These are phyloP conservation scores for Calliphora vicina DNA, from an alignment of 1,140 invertebrate genomes.

Conservation along the genomic window DNA sequence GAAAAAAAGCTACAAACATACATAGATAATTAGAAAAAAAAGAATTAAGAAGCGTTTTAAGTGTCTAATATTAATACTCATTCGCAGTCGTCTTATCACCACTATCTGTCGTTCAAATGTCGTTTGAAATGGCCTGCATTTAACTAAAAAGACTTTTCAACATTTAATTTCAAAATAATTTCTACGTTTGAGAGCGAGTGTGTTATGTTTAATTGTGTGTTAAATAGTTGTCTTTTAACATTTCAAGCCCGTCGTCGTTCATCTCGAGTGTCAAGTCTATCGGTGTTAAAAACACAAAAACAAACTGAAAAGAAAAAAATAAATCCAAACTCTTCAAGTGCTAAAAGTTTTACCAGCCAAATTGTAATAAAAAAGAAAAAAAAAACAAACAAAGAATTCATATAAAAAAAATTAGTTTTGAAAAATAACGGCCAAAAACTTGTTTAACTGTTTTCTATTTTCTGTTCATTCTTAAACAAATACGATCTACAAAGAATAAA, in stretches of 20 bases:
- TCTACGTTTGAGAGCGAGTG: too few relatives aligned
- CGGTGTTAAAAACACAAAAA: background rate
- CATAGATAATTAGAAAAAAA: background rate
- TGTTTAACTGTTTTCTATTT: conserved; percentile 12
- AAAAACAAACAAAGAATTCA: background rate
- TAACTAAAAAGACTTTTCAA: background rate
- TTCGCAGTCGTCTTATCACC: background rate
- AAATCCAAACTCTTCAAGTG: background rate
- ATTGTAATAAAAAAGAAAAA: background rate
- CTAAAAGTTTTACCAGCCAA: background rate
- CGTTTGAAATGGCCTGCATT: background rate
- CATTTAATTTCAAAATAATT: background rate
- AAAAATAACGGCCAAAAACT: background rate
- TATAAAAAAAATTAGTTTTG: background rate
- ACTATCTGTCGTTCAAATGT: background rate
- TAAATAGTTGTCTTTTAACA: background rate
- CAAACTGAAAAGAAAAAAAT: background rate
- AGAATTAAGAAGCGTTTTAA: background rate
- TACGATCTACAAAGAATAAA: background rate
- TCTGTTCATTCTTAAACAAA: background rate
- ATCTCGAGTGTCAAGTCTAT: background rate
- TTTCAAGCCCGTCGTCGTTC: background rate
- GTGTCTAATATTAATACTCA: background rate
- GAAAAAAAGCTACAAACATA: background rate
- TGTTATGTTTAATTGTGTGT: background rate